Conservation (phyloP, 2,797 vertebrate species). For the Vultur gryphus region DNA sequence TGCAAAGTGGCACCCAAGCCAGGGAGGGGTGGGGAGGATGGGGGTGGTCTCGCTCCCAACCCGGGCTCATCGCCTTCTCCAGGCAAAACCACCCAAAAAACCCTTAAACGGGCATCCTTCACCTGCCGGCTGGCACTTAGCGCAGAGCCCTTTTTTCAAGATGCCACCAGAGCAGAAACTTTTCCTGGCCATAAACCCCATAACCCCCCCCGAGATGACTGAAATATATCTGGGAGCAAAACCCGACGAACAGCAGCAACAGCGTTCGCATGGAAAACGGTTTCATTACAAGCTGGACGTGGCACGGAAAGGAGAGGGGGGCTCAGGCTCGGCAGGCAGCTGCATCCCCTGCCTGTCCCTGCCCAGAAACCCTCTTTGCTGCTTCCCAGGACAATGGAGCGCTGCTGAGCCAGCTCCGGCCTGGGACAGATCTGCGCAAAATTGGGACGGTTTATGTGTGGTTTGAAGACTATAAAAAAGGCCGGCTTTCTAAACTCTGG, state of each 20-base stretch:
- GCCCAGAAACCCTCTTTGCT: neutral
- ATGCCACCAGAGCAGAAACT: neutral
- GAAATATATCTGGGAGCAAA: neutral
- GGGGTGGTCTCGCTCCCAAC: neutral
- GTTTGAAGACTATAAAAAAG: neutral
- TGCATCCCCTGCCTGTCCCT: rapidly evolving
- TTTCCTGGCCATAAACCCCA: neutral
- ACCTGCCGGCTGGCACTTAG: neutral
- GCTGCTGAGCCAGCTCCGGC: neutral
- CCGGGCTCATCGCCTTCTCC: neutral
- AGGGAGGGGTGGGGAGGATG: rapidly evolving
- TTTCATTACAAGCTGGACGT: neutral
- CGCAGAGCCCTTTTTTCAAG: neutral
- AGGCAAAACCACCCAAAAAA: neutral
- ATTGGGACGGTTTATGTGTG: rapidly evolving
- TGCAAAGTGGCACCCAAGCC: neutral
- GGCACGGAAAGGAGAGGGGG: neutral
- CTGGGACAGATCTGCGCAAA: neutral
- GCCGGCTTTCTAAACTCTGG: neutral
- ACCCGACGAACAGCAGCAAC: neutral
- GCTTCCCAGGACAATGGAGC: neutral
- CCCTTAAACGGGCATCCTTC: neutral
- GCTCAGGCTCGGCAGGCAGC: neutral
- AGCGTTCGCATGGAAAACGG: rapidly evolving
- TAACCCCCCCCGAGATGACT: rapidly evolving